Conservation (phyloP, 2,113 vertebrate genomes). For the Mus spicilegus region DNA sequence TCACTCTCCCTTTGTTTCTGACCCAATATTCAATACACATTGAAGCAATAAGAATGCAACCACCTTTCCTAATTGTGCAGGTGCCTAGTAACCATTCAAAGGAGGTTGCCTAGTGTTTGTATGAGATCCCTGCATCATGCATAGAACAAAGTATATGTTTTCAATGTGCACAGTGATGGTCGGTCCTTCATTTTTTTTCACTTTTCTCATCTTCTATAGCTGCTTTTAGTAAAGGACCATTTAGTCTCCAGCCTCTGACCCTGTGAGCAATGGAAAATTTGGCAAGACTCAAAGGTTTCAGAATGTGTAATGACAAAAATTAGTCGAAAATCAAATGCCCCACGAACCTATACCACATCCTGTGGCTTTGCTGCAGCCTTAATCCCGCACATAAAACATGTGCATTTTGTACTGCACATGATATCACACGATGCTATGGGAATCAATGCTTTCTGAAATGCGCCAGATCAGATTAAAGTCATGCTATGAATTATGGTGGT, state of each 20-base stretch:
- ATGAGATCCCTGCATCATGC: conserved; percentile 4
- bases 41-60: conserved; percentile 38
- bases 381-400: neutral
- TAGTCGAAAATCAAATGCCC: neutral
- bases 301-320: neutral
- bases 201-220: neutral
- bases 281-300: neutral
- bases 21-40: neutral
- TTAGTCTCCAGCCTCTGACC: neutral
- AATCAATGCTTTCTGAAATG: neutral
- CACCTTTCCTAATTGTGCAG: conserved; percentile 38
- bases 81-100: conserved; percentile 45
- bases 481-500: neutral
- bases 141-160: conserved; percentile 37
- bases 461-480: neutral
- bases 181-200: neutral
- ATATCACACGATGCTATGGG: neutral
- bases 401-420: neutral
- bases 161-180: neutral
- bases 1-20: neutral
- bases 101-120: conserved; percentile 3
- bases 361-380: neutral
- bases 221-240: conserved; percentile 30
- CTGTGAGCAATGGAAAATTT: neutral
- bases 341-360: neutral